Percentiles rank a stretch among this genome's conserved stretches.
These are phyloP conservation scores for Synanthedon andrenaeformis DNA, from an alignment of 2,888 invertebrate species.

Conservation along the genomic window DNA sequence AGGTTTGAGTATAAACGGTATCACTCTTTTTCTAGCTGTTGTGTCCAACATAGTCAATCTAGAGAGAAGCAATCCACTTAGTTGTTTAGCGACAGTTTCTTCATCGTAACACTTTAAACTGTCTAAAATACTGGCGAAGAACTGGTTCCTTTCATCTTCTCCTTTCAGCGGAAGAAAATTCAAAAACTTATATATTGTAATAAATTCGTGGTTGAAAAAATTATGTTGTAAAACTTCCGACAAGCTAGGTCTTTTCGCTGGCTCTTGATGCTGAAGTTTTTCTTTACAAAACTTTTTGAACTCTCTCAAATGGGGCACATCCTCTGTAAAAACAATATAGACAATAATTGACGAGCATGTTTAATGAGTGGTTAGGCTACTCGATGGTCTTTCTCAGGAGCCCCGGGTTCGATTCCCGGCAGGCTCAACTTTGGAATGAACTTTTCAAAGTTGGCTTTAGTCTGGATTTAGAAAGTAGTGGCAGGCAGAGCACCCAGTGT, in stretches of 20 bases:
- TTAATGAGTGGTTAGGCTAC: no score
- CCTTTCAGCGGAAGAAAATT: constrained; percentile 84
- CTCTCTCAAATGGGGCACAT: constrained; percentile 75
- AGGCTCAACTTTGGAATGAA: no score
- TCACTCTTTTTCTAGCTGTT: constrained; percentile 78
- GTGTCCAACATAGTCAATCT: constrained; percentile 87
- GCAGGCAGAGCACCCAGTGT: no score
- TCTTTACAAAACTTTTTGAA: constrained; percentile 79
- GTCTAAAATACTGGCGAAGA: constrained; percentile 79
- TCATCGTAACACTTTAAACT: constrained; percentile 81
- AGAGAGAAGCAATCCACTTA: constrained; percentile 82
- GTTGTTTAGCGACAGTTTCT: constrained; percentile 83
- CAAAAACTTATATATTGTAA: constrained; percentile 84
- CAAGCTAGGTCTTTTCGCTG: constrained; percentile 75
- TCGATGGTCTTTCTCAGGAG: no score
- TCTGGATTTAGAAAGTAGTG: no score
- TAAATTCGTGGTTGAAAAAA: constrained; percentile 88
- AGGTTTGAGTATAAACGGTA: constrained; percentile 79
- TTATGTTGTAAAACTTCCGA: constrained; percentile 76
- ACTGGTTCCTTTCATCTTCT: constrained; percentile 80
- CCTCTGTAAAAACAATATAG: constrained; percentile 55
- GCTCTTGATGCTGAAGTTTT: constrained; percentile 75
- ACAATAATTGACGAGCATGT: neutral
- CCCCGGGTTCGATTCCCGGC: no score
- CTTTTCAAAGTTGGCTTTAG: no score